Base-by-base conservation (phyloP, 2,888 invertebrate genomes). In the Diadromus collaris region DNA sequence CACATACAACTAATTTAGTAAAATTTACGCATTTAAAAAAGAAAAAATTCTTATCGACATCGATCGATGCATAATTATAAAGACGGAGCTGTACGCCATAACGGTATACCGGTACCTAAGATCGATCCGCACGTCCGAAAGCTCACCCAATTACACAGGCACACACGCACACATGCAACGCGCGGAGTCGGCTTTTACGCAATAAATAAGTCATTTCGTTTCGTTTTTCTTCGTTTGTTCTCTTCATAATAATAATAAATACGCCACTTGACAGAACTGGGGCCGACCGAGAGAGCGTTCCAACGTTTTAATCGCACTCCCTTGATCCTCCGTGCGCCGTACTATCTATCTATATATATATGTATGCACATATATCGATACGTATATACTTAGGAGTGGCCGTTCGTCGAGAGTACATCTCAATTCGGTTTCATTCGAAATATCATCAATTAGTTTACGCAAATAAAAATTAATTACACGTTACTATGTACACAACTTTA, bases 151-250 rank as follows among this genome's bases (percentile, higher is more conserved):
- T 69, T 38, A 76, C 76, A 68, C 76, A 76, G 48, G 64, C 79
- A 76, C 64, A 76, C 73, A 73, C 64, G 69, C 73, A 76, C 60
- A 74, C 68, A 71, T 76, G 54, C 73, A 64, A 60, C 76, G 76
- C 64, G 71, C 56, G 58, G 58, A 69, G 44, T 70, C 76, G 41
- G 64, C 72, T 61, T 56, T 67, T 60, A 65, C 76, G 76, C 79
- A 81, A 81, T 79, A 79, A 81, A 81, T 81, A 81, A 81, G 73
- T 81, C 72, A 46, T 75, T 79, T 79, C 24, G 38, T 61, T 56
- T 70, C 56, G 38, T 38, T 61, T 34, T 9, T 24, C 64, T 56
- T 70, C 46, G 19, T 29, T 19, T 7, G 16, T 46, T 41, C 29
- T 61, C 27, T 3, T 27, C 64, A 16, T 16, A 41, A 5, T 72